Conservation (phyloP, 92 coral and sea anemone genomes). For the Palythoa caribaeorum region DNA sequence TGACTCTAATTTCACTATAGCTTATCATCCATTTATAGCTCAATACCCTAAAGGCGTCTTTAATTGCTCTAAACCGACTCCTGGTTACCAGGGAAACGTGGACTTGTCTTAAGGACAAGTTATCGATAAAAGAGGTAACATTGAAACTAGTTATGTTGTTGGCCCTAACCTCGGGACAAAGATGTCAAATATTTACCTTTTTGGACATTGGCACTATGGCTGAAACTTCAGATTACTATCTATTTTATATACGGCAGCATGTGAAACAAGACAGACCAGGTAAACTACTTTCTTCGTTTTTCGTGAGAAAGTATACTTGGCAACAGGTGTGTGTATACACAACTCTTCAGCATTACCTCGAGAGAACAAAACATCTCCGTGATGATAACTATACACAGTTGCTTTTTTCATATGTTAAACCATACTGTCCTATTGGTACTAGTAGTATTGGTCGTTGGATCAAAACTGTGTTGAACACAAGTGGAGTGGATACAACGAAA, state of each 20-base stretch:
- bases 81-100: conserved; percentile 33
- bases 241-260: conserved; percentile 32
- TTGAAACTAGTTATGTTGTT: conserved; percentile 47
- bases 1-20: conserved; percentile 30
- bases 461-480: not conserved
- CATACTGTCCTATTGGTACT: not conserved
- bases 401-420: not conserved
- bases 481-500: not conserved
- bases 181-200: conserved; percentile 55
- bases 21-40: conserved; percentile 51
- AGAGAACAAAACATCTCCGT: not conserved
- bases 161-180: conserved; percentile 64
- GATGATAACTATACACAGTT: not conserved
- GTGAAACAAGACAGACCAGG: conserved; percentile 63
- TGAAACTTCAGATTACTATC: conserved; percentile 30
- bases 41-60: conserved; percentile 63
- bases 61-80: conserved; percentile 45
- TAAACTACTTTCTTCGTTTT: conserved; percentile 25
- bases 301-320: conserved; percentile 38
- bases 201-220: conserved; percentile 38
- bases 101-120: conserved; percentile 22
- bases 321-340: conserved; percentile 23
- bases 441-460: not conserved
- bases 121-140: no score
- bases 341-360: conserved; percentile 19